Conservation (phyloP, 2,888 invertebrate species). For the Acleris holmiana region DNA sequence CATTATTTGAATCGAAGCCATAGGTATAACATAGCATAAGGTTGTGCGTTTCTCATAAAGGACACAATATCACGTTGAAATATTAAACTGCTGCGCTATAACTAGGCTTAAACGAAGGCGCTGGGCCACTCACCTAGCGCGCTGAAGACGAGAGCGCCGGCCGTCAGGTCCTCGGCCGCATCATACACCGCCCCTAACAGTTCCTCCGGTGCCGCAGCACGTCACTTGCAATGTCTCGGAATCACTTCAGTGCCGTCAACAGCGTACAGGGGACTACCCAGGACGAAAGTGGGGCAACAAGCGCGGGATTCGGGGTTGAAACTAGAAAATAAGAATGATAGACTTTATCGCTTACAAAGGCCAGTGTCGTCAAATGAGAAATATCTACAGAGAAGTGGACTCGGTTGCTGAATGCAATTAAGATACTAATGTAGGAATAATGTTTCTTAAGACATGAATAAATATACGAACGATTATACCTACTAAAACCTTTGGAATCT, state of each 20-base stretch:
- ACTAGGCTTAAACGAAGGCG: neutral
- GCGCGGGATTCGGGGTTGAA: constrained; percentile 49
- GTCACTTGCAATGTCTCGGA: constrained; percentile 40
- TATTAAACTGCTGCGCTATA: neutral
- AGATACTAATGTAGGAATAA: neutral
- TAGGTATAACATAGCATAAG: neutral
- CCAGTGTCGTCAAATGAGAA: neutral
- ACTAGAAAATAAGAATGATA: constrained; percentile 53
- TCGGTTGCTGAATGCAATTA: constrained; percentile 10
- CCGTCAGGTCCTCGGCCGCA: constrained; percentile 60
- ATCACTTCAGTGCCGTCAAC: constrained; percentile 47
- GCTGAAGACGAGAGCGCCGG: constrained; percentile 41
- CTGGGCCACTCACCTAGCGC: constrained; percentile 49
- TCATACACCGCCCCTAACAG: constrained; percentile 55
- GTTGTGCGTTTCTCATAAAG: neutral
- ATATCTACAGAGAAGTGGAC: constrained; percentile 4
- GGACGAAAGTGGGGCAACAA: constrained; percentile 42
- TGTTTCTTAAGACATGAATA: constrained; percentile 9
- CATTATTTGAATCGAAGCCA: constrained; percentile 1
- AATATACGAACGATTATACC: neutral
- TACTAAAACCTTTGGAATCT: neutral
- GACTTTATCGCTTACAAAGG: constrained; percentile 40
- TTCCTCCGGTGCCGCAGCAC: constrained; percentile 40
- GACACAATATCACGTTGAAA: neutral
- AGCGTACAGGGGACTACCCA: constrained; percentile 52